Percentiles rank a stretch among this genome's conserved stretches.
Evolutionary conservation across 2,113 vertebrate species (phyloP).

Genomic region (Lates calcarifer): DNA sequence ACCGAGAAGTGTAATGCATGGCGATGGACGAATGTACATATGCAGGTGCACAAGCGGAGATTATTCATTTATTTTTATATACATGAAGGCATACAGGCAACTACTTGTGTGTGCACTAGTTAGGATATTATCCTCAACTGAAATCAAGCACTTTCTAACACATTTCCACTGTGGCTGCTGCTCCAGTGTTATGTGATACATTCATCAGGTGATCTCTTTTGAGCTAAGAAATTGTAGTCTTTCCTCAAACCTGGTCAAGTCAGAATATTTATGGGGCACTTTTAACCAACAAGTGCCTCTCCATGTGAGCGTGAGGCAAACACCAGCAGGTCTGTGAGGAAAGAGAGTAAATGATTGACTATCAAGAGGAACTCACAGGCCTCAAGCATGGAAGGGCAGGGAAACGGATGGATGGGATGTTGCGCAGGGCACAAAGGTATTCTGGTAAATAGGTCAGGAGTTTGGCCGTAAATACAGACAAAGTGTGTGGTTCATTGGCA

Average conservation of each 20-base stretch:
- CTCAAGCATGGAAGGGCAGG: not conserved
- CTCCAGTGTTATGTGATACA: not conserved
- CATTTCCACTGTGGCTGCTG: not conserved
- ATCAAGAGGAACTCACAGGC: conserved; percentile 8
- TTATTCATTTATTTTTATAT: not conserved
- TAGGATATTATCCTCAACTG: not conserved
- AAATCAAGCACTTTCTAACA: not conserved
- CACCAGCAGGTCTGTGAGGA: conserved; percentile 18
- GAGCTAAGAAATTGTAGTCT: not conserved
- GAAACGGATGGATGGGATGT: conserved; percentile 26
- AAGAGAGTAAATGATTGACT: conserved; percentile 15
- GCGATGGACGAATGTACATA: conserved; percentile 2
- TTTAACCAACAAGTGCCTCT: conserved; percentile 2
- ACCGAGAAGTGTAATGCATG: not conserved
- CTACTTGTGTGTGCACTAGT: not conserved
- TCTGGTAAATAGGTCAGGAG: conserved; percentile 51
- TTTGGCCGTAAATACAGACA: conserved; percentile 32
- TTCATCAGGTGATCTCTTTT: not conserved
- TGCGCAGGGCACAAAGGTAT: conserved; percentile 19
- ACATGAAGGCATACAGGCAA: not conserved
- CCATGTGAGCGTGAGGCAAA: not conserved
- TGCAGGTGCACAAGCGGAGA: conserved; percentile 9
- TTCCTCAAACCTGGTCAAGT: not conserved
- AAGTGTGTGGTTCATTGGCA: conserved; percentile 9
- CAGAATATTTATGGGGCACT: conserved; percentile 11